Conservation (phyloP, 2,888 invertebrate species). For the Enchytraeus crypticus region DNA sequence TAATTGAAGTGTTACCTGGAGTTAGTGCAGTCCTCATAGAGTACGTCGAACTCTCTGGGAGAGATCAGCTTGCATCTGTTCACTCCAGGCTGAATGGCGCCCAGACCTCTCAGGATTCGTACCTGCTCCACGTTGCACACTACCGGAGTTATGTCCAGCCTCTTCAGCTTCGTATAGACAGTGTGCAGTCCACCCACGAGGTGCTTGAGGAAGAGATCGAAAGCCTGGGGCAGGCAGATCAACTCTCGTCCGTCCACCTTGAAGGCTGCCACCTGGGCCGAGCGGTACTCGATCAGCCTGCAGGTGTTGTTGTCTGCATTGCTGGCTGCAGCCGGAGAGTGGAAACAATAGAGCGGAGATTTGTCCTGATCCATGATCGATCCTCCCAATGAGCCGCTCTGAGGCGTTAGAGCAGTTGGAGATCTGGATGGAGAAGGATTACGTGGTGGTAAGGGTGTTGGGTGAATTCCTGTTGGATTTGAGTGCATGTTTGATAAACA, state of each 20-base stretch:
- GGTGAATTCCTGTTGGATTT: no score
- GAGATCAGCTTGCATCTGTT: slow-evolving; percentile 98
- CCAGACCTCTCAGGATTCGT: slow-evolving; percentile 89
- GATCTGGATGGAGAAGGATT: no score
- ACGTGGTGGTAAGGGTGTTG: no score
- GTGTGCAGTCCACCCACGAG: slow-evolving; percentile 98
- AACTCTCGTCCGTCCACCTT: slow-evolving; percentile 91
- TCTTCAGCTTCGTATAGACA: slow-evolving; percentile 96
- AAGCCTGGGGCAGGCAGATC: slow-evolving; percentile 95
- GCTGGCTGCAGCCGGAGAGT: slow-evolving; percentile 37
- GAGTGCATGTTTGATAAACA: no score
- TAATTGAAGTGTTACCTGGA: no score
- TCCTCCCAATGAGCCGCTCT: no score
- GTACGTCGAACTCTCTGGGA: slow-evolving; percentile 96
- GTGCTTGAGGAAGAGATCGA: slow-evolving; percentile 96
- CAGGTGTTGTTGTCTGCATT: slow-evolving; percentile 55
- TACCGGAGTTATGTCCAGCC: slow-evolving; percentile 94
- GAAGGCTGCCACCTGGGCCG: slow-evolving; percentile 95
- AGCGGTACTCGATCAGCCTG: slow-evolving; percentile 76
- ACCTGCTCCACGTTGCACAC: slow-evolving; percentile 99
- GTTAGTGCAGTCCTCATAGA: slow-evolving; percentile 98
- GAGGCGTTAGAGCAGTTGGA: no score
- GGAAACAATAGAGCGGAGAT: slow-evolving; percentile 28
- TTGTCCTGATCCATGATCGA: no score
- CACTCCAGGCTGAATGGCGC: slow-evolving; percentile 98